Evolutionary conservation across 2,113 vertebrate species (phyloP).

Genomic region (Verasper variegatus): DNA sequence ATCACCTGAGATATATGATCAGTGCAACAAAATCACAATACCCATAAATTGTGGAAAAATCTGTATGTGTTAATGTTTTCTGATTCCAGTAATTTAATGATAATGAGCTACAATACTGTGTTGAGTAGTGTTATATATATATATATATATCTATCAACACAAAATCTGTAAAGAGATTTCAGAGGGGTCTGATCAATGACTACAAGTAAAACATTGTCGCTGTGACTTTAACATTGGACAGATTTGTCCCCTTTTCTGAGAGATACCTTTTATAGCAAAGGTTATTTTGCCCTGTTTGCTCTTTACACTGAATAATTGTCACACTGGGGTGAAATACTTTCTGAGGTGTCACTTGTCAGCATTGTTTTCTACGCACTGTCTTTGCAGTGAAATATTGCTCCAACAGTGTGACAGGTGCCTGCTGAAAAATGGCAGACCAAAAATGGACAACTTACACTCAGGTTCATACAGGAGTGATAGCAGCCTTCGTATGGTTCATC

Average conservation of each 20-base stretch:
- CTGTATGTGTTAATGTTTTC: background rate
- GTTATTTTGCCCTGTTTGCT: background rate
- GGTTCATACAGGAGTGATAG: constrained; percentile 43
- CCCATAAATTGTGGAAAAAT: too few species aligned
- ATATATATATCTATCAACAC: too few species aligned
- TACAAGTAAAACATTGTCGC: too few species aligned
- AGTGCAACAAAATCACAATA: background rate
- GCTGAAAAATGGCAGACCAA: constrained; percentile 25
- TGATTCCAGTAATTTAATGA: too few species aligned
- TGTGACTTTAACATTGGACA: background rate
- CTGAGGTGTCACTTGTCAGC: constrained; percentile 24
- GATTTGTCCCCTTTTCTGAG: background rate
- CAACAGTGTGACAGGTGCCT: constrained; percentile 22
- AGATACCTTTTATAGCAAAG: background rate
- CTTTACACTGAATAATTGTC: constrained; percentile 19
- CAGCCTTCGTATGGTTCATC: constrained; percentile 2
- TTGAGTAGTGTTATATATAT: background rate
- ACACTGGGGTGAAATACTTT: constrained; percentile 19
- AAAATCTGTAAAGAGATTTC: too few species aligned
- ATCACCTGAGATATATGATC: background rate
- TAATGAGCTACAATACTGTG: too few species aligned
- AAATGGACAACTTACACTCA: constrained; percentile 31
- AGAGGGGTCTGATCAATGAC: too few species aligned
- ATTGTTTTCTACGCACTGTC: constrained; percentile 36
- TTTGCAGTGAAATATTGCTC: constrained; percentile 27